Base-by-base conservation (phyloP, 2,797 vertebrate genomes). In the Hemitrygon akajei region DNA sequence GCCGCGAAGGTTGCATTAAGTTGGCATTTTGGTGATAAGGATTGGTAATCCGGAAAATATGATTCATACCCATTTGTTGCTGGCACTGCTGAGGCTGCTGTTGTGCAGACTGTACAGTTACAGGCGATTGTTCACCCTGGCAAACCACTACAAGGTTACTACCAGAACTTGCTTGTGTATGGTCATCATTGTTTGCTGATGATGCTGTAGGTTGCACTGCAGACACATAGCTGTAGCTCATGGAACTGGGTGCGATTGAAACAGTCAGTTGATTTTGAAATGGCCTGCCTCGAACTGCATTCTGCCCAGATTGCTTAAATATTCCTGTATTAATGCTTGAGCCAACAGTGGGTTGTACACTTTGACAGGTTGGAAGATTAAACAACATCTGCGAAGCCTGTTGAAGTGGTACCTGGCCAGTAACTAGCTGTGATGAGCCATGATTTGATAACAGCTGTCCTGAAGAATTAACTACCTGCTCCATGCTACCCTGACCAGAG, bases 381-480 rank as follows among this genome's bases (percentile, higher is more conserved):
- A 98, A 95, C 10, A 98, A 97, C 0, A 96, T 95, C 0, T 97
- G 96, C 0, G 97, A 97, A 0, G 95, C 95, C 94, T 97, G 97
- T 94, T 97, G 97, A 71, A 98, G 95, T 93, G 97, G 96, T 95
- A 97, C 96, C 95, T 98, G 98, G 82, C 97, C 97, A 56, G 97
- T 95, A 14, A 98, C 97, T 3, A 98, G 95, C 93, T 97, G 97
- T 87, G 97, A 96, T 93, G 96, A 96, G 94, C 98, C 97, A 89
- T 98, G 98, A 95, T 99, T 99, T 94, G 99, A 96, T 94, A 99
- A 97, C 71, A 99, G 97, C 94, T 98, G 98, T 77, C 98, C 97
- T 10, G 96, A 95, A 91, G 97, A 94, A 9, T 97, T 95, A 93
- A 99, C 98, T 18, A 98, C 98, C 95, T 93, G 91, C 7, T 93